Base-by-base conservation (phyloP, 2,113 vertebrate species). In the Crocuta crocuta region DNA sequence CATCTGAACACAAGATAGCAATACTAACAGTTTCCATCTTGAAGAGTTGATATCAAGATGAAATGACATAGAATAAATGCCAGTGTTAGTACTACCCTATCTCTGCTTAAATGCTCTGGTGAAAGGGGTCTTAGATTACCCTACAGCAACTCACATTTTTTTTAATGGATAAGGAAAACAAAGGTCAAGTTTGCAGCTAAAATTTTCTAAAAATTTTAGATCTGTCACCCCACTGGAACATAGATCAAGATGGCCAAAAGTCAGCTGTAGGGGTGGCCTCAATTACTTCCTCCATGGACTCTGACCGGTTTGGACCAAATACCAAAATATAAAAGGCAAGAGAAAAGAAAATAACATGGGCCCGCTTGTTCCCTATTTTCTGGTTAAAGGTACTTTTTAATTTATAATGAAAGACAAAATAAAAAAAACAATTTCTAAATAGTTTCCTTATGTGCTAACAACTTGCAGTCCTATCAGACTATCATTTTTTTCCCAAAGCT, bases 251-350 rank as follows among this genome's bases (percentile, higher is more conserved):
- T 7, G 50, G 39, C 24, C 26, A 74, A 76, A 78, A 90, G 19
- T 89, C 33, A 79, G 53, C 24, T 73, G 19, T 28, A 2, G 6
- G 70, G 19, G 9, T 15, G 90, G 10, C 2, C 58, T 80, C 74
- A 50, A 63, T n/a, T 35, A 39, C n/a, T 66, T 71, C 61, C 35
- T 84, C 76, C 58, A 58, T 5, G 48, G 39, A 81, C 45, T 86
- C 53, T 74, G n/a, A 76, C 0, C 63, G 35, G 58, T 65, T 43
- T 91, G 63, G n/a, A 79, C 45, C 50, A 58, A 88, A 84, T 88
- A 31, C 53, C 35, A 85, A 94, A 95, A 63, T 65, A 26, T 24
- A 93, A 79, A 79, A 96, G 16, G 68, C 84, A 90, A 94, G 35
- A 53, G 50, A 65, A 93, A 63, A 58, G 7, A 82, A 89, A 85